Conservation (phyloP, 2,797 vertebrate genomes). For the Paratrypauchen microcephalus region DNA sequence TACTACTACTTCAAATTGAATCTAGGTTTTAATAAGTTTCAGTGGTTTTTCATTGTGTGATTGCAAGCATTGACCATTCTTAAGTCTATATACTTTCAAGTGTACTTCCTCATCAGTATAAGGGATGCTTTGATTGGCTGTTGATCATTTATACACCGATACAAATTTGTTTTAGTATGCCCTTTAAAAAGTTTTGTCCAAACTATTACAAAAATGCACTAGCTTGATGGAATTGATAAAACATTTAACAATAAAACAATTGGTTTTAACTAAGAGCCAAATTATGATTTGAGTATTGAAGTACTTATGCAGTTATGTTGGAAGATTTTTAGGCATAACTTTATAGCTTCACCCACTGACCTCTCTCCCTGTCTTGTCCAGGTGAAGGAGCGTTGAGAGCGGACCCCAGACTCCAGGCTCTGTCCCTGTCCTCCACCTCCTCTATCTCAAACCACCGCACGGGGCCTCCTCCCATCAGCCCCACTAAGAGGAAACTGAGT, state of each 20-base stretch:
- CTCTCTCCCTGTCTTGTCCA: slow-evolving; percentile 39
- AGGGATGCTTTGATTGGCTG: too few species aligned
- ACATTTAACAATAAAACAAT: too few species aligned
- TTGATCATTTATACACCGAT: too few species aligned
- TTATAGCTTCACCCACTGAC: not conserved
- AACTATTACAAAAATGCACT: too few species aligned
- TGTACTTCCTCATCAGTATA: too few species aligned
- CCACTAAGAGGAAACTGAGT: slow-evolving; percentile 93
- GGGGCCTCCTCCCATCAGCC: slow-evolving; percentile 95
- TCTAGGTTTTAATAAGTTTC: not conserved
- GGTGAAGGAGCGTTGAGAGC: slow-evolving; percentile 94
- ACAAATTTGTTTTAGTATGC: too few species aligned
- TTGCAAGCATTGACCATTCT: not conserved
- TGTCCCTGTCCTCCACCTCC: slow-evolving; percentile 82
- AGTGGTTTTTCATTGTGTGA: not conserved
- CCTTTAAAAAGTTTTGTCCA: too few species aligned
- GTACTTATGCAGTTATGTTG: too few species aligned
- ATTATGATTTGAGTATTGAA: too few species aligned
- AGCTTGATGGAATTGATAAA: too few species aligned
- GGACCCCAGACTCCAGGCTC: slow-evolving; percentile 91
- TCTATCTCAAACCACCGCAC: slow-evolving; percentile 88
- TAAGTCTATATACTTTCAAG: not conserved
- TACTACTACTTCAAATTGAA: not conserved
- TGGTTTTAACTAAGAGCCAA: too few species aligned
- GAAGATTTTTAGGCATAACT: not conserved